Percentiles rank a stretch among this genome's conserved stretches.
Evolutionary conservation across 2,888 invertebrate species (phyloP).

Genomic region (Tenthredo scrophulariae): DNA sequence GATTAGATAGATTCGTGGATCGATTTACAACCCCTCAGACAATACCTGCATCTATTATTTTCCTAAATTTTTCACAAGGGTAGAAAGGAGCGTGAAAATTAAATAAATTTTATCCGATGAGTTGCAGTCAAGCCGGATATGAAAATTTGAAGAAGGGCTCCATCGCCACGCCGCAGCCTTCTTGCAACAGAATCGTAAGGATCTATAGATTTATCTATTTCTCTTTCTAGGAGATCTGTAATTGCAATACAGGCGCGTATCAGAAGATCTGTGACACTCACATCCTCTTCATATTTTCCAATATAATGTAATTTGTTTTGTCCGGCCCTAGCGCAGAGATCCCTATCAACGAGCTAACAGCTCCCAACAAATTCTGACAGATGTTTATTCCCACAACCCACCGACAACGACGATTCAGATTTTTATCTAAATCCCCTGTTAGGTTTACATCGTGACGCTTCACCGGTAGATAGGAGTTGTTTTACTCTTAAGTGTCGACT

Average conservation of each 20-base stretch:
- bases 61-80: neutral
- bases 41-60: neutral
- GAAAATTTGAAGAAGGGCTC: constrained; percentile 2
- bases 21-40: neutral
- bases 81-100: neutral
- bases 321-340: constrained; percentile 34
- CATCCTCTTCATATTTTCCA: constrained; percentile 44
- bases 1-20: neutral
- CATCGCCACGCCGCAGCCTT: neutral
- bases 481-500: constrained; percentile 23
- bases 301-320: constrained; percentile 52
- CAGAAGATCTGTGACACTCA: constrained; percentile 50
- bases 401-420: constrained; percentile 62
- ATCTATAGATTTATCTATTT: constrained; percentile 7
- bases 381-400: constrained; percentile 68
- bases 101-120: constrained; percentile 29
- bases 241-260: constrained; percentile 35
- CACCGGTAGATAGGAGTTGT: constrained; percentile 42
- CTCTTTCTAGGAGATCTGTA: neutral
- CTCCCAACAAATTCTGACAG: constrained; percentile 62
- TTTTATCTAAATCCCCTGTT: constrained; percentile 63
- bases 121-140: constrained; percentile 15
- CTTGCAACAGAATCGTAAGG: neutral
- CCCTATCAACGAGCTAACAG: constrained; percentile 35
- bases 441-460: constrained; percentile 33